These are phyloP conservation scores for Seira ritae DNA, from an alignment of 2,888 invertebrate species.

Conservation along the genomic window DNA sequence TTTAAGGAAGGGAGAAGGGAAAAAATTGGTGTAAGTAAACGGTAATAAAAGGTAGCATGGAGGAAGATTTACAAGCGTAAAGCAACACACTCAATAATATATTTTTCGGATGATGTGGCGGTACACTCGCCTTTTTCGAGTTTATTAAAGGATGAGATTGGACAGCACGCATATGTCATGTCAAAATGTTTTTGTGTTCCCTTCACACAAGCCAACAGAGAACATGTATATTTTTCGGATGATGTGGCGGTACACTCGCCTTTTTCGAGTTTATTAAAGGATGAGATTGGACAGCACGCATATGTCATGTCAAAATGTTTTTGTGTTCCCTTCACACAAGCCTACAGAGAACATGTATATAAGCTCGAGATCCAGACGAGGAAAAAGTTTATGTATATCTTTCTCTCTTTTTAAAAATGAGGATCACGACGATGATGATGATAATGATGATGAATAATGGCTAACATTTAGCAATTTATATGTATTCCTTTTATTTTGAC, in stretches of 20 bases:
- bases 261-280: constrained; percentile 62
- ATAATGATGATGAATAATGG: constrained; percentile 56
- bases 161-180: constrained; percentile 64
- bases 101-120: constrained; percentile 38
- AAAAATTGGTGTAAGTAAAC: neutral
- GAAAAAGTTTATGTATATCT: no score
- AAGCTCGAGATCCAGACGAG: no score
- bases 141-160: constrained; percentile 63
- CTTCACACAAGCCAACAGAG: no score
- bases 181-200: constrained; percentile 56
- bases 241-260: constrained; percentile 51
- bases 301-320: constrained; percentile 61
- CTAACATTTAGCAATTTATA: constrained; percentile 57
- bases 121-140: constrained; percentile 54
- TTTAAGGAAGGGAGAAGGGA: constrained; percentile 17
- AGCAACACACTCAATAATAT: no score
- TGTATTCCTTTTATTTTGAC: no score
- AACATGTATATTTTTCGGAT: no score
- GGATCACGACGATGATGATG: no score
- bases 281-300: constrained; percentile 62
- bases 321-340: constrained; percentile 54
- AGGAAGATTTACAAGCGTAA: constrained; percentile 58
- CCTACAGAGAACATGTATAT: no score
- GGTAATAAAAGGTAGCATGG: constrained; percentile 56
- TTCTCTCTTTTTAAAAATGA: no score